Evolutionary conservation across 1,140 invertebrate species (phyloP).

Genomic region (Paramacrobiotus metropolitanus): DNA sequence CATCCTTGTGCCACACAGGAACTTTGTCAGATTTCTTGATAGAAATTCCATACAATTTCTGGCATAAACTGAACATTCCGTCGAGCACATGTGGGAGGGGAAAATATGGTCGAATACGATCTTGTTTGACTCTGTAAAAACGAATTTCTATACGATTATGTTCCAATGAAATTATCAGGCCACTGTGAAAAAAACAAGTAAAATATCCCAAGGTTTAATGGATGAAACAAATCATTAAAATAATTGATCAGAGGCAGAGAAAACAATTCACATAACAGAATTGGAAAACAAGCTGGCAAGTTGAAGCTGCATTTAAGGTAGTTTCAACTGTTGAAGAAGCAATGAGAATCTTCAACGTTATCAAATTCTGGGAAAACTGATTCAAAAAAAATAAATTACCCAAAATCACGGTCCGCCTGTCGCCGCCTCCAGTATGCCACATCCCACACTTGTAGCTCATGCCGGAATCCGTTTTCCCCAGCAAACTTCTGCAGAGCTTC

Average conservation of each 20-base stretch:
- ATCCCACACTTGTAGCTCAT: constrained; percentile 51
- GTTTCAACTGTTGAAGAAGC: too few species aligned
- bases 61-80: constrained; percentile 45
- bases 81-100: constrained; percentile 47
- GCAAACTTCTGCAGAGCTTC: constrained; percentile 47
- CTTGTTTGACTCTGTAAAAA: constrained; percentile 35
- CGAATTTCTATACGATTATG: too few species aligned
- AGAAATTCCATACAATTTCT: constrained; percentile 52
- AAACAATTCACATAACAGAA: too few species aligned
- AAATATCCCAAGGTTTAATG: constrained; percentile 22
- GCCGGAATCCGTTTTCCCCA: constrained; percentile 39
- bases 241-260: too few species aligned
- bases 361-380: too few species aligned
- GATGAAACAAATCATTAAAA: too few species aligned
- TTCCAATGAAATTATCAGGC: constrained; percentile 3
- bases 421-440: constrained; percentile 59
- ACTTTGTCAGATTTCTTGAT: constrained; percentile 33
- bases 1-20: constrained; percentile 57
- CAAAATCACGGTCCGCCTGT: too few species aligned
- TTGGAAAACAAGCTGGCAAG: too few species aligned
- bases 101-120: constrained; percentile 51
- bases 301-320: too few species aligned
- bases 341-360: too few species aligned
- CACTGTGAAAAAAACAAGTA: constrained; percentile 30
- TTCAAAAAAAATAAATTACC: too few species aligned